Base-by-base conservation (phyloP, 1,140 invertebrate species). In the Rhopalosiphum padi region DNA sequence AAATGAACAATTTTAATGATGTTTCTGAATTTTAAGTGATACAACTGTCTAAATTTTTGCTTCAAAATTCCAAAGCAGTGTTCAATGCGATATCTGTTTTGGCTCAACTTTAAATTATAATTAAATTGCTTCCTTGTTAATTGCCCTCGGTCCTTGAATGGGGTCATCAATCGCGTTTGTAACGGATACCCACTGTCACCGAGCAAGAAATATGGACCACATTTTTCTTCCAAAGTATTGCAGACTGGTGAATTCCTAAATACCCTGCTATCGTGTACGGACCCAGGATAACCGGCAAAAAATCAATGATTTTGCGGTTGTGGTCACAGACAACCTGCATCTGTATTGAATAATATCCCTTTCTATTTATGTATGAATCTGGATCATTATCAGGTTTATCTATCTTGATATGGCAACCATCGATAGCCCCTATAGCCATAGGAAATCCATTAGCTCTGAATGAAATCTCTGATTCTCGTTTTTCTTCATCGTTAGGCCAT, bases 381-480 rank as follows among this genome's bases (percentile, higher is more conserved):
- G 93, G 93, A 92, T 94, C 94, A 25, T 93, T 55, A n/a, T 53
- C 51, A 91, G 94, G 94, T 53, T 94, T 94, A 83, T 94, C 94
- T 82, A 94, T 94, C 86, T 94, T 94, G 30, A 95, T 94, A 87
- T 94, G 94, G 55, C 83, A 83, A 35, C 94, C 94, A 94, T 94
- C 94, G 88, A 95, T 94, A 55, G 94, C 94, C 95, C 94, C 95
- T 37, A 95, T 85, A 7, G 82, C 82, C 82, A 85, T 85, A 41
- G 35, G 77, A 83, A 83, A 83, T 83, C 77, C 77, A 83, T 83
- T 83, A 37, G 35, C 77, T 83, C 77, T 83, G 35, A 83, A 83
- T 83, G 77, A 15, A 0, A 41, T 83, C 35, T 83, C 77, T 37
- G 77, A 83, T 35, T 83, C 77, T 83, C 18, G 35, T 83, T 83